These are phyloP conservation scores for Palloptera scutellata DNA, from an alignment of 2,888 invertebrate species.

Conservation along the genomic window DNA sequence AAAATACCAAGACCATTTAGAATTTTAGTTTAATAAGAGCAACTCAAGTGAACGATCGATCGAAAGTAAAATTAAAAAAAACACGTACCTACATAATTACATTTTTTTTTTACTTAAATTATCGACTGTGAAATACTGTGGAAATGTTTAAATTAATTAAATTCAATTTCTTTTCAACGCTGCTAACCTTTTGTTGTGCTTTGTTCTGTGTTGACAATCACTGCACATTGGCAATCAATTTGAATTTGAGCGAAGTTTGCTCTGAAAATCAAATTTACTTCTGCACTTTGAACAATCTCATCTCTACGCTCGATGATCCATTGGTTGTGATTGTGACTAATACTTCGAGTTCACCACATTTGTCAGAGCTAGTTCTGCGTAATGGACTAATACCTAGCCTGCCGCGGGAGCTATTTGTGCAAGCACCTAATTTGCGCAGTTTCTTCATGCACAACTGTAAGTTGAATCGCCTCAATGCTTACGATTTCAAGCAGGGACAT, in stretches of 20 bases:
- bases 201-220: constrained; percentile 22
- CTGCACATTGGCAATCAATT: background rate
- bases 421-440: constrained; percentile 49
- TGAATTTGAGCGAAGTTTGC: constrained; percentile 50
- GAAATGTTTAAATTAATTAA: constrained; percentile 13
- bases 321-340: constrained; percentile 33
- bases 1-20: background rate
- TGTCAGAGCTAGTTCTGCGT: constrained; percentile 46
- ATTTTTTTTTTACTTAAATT: background rate
- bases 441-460: constrained; percentile 52
- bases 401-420: constrained; percentile 46
- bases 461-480: constrained; percentile 41
- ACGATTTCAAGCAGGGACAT: constrained; percentile 42
- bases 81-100: background rate
- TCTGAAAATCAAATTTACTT: constrained; percentile 39
- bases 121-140: background rate
- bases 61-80: background rate
- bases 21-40: background rate
- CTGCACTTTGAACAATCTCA: constrained; percentile 40
- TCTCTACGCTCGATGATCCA: constrained; percentile 36
- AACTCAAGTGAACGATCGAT: background rate
- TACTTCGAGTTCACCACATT: constrained; percentile 30
- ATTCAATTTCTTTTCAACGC: background rate
- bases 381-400: constrained; percentile 45
- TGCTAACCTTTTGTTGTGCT: background rate